Percentiles rank a stretch among this genome's conserved stretches.
Evolutionary conservation across 2,888 invertebrate genomes (phyloP).

Genomic region (Morpho deidamia): DNA sequence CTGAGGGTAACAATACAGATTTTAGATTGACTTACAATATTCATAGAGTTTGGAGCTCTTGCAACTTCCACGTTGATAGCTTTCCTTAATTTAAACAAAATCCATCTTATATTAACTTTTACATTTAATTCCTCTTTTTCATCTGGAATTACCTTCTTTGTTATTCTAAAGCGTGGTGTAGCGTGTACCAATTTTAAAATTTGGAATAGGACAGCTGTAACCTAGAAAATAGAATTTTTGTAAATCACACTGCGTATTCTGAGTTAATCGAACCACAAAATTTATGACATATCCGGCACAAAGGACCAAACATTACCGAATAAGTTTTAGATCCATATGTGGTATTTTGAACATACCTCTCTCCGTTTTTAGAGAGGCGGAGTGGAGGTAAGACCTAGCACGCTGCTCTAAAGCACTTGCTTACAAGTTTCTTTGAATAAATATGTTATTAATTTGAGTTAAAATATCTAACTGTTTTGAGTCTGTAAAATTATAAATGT

Average conservation of each 20-base stretch:
- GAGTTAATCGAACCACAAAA: too few relatives aligned
- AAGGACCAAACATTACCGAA: neutral
- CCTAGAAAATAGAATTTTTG: constrained; percentile 42
- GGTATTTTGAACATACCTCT: too few relatives aligned
- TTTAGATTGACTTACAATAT: constrained; percentile 80
- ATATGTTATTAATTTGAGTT: too few relatives aligned
- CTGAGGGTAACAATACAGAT: too few relatives aligned
- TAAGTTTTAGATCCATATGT: too few relatives aligned
- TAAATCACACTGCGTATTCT: too few relatives aligned
- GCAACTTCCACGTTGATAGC: constrained; percentile 89
- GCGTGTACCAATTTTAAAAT: constrained; percentile 75
- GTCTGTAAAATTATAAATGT: too few relatives aligned
- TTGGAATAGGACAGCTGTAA: constrained; percentile 61
- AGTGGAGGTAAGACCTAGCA: too few relatives aligned
- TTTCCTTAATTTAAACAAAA: constrained; percentile 85
- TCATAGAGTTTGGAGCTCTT: constrained; percentile 81
- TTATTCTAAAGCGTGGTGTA: constrained; percentile 44
- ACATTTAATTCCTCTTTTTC: constrained; percentile 52
- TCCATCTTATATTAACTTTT: constrained; percentile 84
- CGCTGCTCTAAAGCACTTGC: too few relatives aligned
- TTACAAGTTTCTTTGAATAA: too few relatives aligned
- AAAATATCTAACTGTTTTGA: too few relatives aligned
- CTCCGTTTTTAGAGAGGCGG: too few relatives aligned
- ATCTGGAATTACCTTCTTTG: constrained; percentile 39
- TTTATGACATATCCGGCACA: neutral